Conservation (phyloP, 2,888 invertebrate species). For the Hesperia comma region DNA sequence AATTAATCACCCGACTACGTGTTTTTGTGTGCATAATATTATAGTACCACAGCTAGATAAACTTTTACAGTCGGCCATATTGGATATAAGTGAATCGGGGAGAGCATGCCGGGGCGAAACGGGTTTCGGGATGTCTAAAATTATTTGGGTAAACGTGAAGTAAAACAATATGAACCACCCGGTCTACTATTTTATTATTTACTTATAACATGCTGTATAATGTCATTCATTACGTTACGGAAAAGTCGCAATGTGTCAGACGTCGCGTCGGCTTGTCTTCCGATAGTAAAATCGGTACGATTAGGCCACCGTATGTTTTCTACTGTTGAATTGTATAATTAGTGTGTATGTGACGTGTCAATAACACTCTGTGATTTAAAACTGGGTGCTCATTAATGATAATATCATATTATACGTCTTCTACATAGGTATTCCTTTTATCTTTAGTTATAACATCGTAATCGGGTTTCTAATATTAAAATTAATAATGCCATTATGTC, state of each 20-base stretch:
- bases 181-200: no score
- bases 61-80: no score
- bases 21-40: constrained; percentile 10
- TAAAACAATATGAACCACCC: not conserved
- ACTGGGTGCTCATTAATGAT: not conserved
- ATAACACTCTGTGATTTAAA: constrained; percentile 13
- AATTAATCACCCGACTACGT: constrained; percentile 34
- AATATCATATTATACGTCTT: not conserved
- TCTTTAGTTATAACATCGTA: constrained; percentile 12
- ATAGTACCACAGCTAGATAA: not conserved
- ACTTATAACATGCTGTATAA: not conserved
- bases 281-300: no score
- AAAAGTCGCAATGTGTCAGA: not conserved
- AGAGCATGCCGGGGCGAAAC: not conserved
- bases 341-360: constrained; percentile 29
- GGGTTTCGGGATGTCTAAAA: not conserved
- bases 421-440: not conserved
- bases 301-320: no score
- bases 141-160: not conserved
- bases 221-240: not conserved
- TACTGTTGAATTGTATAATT: constrained; percentile 12
- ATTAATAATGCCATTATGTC: constrained; percentile 1
- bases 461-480: constrained; percentile 20
- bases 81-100: not conserved
- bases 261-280: no score